Conservation (phyloP, 2,888 invertebrate species). For the Dendrolimus pini region DNA sequence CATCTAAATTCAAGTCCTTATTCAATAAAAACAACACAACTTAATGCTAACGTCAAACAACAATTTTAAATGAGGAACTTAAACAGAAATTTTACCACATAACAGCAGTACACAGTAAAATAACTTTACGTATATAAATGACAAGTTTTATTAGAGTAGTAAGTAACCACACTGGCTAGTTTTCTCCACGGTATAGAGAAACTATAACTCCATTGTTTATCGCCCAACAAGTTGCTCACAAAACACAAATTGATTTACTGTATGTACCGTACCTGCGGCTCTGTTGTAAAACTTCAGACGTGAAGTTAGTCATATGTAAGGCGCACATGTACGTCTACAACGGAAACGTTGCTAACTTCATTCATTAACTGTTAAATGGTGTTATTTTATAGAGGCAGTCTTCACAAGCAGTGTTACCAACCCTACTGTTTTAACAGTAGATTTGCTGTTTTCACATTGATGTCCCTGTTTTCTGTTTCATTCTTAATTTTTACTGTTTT, state of each 20-base stretch:
- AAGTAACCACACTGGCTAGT: background rate
- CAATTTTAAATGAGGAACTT: too few relatives aligned
- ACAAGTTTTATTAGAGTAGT: background rate
- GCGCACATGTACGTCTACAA: background rate
- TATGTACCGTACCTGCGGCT: background rate
- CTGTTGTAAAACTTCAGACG: background rate
- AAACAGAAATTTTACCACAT: too few relatives aligned
- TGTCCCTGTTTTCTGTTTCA: too few relatives aligned
- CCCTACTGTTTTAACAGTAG: too few relatives aligned
- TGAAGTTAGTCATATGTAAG: background rate
- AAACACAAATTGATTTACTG: background rate
- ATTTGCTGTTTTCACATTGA: too few relatives aligned
- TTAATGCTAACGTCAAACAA: too few relatives aligned
- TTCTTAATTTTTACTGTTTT: too few relatives aligned
- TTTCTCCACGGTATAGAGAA: background rate
- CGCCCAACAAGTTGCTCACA: background rate
- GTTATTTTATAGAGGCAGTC: background rate
- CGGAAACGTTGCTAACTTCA: background rate
- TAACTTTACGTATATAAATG: background rate
- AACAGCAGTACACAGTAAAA: too few relatives aligned
- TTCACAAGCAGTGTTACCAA: background rate
- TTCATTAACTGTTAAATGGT: background rate
- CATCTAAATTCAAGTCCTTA: too few relatives aligned
- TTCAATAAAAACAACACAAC: too few relatives aligned
- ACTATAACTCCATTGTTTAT: background rate